These are phyloP conservation scores for Eupithecia tripunctaria DNA, from an alignment of 2,888 invertebrate species.

Conservation along the genomic window DNA sequence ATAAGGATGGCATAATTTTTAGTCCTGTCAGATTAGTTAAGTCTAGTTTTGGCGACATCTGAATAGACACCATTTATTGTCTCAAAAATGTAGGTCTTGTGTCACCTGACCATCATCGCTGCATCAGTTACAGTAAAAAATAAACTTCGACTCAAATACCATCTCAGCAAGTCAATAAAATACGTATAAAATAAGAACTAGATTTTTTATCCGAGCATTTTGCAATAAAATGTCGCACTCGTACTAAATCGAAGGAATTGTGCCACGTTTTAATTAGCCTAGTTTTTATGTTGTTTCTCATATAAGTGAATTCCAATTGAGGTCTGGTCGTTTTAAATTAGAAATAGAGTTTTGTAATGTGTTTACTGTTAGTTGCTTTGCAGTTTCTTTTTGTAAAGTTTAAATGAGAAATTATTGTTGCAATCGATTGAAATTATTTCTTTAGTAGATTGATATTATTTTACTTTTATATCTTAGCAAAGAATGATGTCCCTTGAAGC, in stretches of 20 bases:
- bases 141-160: not conserved
- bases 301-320: conserved; percentile 30
- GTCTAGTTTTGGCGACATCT: too few species aligned
- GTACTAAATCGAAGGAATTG: conserved; percentile 52
- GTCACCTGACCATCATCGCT: too few species aligned
- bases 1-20: too few species aligned
- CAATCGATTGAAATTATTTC: not conserved
- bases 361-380: conserved; percentile 13
- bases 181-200: conserved; percentile 16
- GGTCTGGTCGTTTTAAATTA: conserved; percentile 24
- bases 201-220: conserved; percentile 41
- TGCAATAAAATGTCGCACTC: conserved; percentile 38
- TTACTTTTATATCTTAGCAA: not conserved
- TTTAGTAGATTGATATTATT: not conserved
- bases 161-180: not conserved
- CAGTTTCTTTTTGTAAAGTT: not conserved
- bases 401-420: conserved; percentile 7
- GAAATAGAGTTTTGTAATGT: conserved; percentile 26
- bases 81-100: too few species aligned
- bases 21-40: too few species aligned
- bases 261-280: conserved; percentile 57
- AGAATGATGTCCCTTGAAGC: not conserved
- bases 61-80: too few species aligned
- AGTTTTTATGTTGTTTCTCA: conserved; percentile 51
- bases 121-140: not conserved